Base-by-base conservation (phyloP, 2,797 vertebrate species). In the Liparis tanakae region DNA sequence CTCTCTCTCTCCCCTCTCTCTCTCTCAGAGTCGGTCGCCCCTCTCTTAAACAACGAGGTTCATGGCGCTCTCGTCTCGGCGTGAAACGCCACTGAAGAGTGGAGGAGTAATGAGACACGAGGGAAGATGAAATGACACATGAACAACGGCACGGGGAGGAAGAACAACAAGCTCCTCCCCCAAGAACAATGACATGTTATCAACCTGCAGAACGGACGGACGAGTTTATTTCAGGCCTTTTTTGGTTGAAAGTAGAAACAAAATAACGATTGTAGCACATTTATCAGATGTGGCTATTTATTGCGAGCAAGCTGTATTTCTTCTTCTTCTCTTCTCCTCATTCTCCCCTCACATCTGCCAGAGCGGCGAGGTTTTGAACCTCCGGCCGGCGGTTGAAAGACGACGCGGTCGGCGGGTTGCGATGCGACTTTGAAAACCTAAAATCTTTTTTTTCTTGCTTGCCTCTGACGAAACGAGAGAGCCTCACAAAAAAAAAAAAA, bases 201-300 rank as follows among this genome's bases (percentile, higher is more conserved):
- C 81, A 78, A 79, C 82, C 70, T 87, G 77, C 77, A 86, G 74
- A 86, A 87, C 72, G 79, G 74, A 77, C 69, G 83, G 86, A 85
- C 84, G 81, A 81, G 79, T 88, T 88, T 81, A 70, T 87, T 88
- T 79, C 66, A 63, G 73, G 58, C 70, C 51, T 79, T 78, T 30
- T 84, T 89, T 79, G 76, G 75, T 84, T 84, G 79, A 78, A 87
- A 88, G 82, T 68, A 39, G 60, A 84, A 90, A 91, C 80, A 86
- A 89, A 91, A 82, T 89, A 86, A 87, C 76, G 78, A 91, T 88
- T 87, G 83, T 85, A 81, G 80, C 79, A 56, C 81, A 87, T 92
- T 92, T 87, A 91, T 91, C 85, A 87, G 88, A 88, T 85, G 81
- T 90, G 92, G 83, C 87, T 90, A 84, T 92, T 90, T 91, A 90